Evolutionary conservation across 2,888 invertebrate species (phyloP).

Genomic region (Lycocerus yunnanus): DNA sequence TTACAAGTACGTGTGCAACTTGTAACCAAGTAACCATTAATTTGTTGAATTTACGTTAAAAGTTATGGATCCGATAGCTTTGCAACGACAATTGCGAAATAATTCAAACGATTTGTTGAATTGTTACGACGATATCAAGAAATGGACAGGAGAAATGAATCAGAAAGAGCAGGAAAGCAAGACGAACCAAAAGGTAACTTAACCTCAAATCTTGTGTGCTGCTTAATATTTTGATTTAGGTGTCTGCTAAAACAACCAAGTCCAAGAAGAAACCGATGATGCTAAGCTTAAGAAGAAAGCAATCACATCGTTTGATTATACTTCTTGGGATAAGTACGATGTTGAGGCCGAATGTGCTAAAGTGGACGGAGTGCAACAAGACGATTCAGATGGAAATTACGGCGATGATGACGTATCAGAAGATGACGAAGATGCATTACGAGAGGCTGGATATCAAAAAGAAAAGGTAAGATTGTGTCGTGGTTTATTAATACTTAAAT

Average conservation of each 20-base stretch:
- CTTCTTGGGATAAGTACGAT: slow-evolving; percentile 80
- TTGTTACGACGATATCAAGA: slow-evolving; percentile 72
- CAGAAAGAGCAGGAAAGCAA: slow-evolving; percentile 60
- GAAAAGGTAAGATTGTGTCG: slow-evolving; percentile 59
- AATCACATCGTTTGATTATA: slow-evolving; percentile 68
- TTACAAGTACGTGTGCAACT: too few species aligned
- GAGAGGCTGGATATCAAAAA: slow-evolving; percentile 71
- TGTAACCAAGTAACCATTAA: not conserved
- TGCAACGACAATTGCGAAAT: slow-evolving; percentile 74
- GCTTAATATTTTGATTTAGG: slow-evolving; percentile 33
- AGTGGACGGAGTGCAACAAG: slow-evolving; percentile 58
- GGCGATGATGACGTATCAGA: slow-evolving; percentile 57
- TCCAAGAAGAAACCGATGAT: slow-evolving; percentile 17
- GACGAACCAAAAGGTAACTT: slow-evolving; percentile 52
- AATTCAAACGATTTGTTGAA: slow-evolving; percentile 72
- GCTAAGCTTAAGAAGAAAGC: slow-evolving; percentile 50
- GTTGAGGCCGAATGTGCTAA: slow-evolving; percentile 70
- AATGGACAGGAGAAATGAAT: slow-evolving; percentile 76
- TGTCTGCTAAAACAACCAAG: slow-evolving; percentile 45
- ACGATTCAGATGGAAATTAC: slow-evolving; percentile 51
- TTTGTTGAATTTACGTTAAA: not conserved
- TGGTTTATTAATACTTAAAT: not conserved
- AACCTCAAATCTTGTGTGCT: slow-evolving; percentile 1
- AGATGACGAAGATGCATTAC: slow-evolving; percentile 60
- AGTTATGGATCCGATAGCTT: slow-evolving; percentile 62